A percentile compares a stretch with the other conserved stretches of the same genome.
Evolutionary conservation across 2,797 vertebrate species (phyloP).

Genomic region (Lates japonicus): DNA sequence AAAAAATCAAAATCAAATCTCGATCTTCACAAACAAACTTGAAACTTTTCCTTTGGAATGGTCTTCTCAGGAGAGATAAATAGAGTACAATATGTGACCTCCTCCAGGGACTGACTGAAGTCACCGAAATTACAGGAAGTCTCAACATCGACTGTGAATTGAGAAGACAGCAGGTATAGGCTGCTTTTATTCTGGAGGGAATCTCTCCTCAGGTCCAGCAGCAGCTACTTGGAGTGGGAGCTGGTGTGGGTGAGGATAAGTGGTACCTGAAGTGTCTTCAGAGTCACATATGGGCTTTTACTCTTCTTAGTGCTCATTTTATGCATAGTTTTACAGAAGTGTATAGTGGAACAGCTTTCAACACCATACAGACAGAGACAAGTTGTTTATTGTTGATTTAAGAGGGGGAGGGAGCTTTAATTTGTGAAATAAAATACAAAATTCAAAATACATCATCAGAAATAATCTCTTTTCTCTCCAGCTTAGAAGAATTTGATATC

Average conservation of each 20-base stretch:
- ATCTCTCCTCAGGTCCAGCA: neutral
- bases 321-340: constrained; percentile 65
- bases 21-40: constrained; percentile 1
- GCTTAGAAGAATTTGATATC: constrained; percentile 6
- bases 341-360: constrained; percentile 54
- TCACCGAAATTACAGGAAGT: too few relatives aligned
- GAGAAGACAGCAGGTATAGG: neutral
- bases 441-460: neutral
- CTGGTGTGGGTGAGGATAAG: neutral
- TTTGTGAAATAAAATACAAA: neutral
- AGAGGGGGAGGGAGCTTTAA: neutral
- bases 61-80: neutral
- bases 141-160: neutral
- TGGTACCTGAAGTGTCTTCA: constrained; percentile 51
- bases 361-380: constrained; percentile 17
- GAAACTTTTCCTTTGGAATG: neutral
- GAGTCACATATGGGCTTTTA: constrained; percentile 47
- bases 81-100: neutral
- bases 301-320: constrained; percentile 44
- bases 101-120: too few relatives aligned
- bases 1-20: constrained; percentile 26
- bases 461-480: neutral
- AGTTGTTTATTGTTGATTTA: constrained; percentile 34
- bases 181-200: constrained; percentile 22
- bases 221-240: constrained; percentile 3